phyloP scores from a whole-genome alignment of 2,888 invertebrate genomes.

The Beris chalybata region DNA sequence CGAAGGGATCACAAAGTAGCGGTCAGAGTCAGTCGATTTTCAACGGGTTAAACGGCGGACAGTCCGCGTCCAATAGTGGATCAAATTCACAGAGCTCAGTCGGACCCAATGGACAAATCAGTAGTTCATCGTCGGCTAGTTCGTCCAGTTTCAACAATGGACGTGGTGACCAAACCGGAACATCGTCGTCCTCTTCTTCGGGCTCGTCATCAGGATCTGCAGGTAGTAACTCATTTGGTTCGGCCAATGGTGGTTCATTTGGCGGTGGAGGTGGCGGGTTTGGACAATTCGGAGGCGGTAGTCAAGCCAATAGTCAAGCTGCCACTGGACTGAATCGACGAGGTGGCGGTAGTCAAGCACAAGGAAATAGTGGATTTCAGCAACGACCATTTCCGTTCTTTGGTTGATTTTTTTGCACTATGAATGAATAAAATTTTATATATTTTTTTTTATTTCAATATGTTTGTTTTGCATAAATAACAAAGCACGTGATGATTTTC shows the following conservation, averaged over 20 bases:
- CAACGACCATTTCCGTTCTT: background rate
- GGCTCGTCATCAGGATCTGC: constrained; percentile 36
- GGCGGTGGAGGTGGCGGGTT: constrained; percentile 17
- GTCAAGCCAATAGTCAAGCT: background rate
- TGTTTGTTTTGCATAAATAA: background rate
- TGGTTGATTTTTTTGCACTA: constrained; percentile 34
- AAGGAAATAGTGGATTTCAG: background rate
- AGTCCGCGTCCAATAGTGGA: constrained; percentile 46
- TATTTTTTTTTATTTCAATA: too few relatives aligned
- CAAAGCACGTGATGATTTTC: background rate
- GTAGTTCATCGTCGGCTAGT: constrained; percentile 48
- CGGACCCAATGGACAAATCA: constrained; percentile 46
- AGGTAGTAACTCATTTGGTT: constrained; percentile 36
- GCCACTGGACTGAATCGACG: background rate
- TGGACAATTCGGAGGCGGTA: constrained; percentile 2
- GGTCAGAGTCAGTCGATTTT: constrained; percentile 50
- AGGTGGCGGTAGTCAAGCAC: background rate
- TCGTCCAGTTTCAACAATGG: constrained; percentile 42
- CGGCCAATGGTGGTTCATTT: constrained; percentile 36
- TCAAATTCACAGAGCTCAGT: constrained; percentile 45
- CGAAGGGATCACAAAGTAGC: constrained; percentile 44
- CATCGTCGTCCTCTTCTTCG: constrained; percentile 37
- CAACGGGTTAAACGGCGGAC: constrained; percentile 46
- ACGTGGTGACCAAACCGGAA: constrained; percentile 32
- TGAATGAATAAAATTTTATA: background rate